phyloP scores from a whole-genome alignment of 2,113 vertebrate species.

The Mirza zaza region DNA sequence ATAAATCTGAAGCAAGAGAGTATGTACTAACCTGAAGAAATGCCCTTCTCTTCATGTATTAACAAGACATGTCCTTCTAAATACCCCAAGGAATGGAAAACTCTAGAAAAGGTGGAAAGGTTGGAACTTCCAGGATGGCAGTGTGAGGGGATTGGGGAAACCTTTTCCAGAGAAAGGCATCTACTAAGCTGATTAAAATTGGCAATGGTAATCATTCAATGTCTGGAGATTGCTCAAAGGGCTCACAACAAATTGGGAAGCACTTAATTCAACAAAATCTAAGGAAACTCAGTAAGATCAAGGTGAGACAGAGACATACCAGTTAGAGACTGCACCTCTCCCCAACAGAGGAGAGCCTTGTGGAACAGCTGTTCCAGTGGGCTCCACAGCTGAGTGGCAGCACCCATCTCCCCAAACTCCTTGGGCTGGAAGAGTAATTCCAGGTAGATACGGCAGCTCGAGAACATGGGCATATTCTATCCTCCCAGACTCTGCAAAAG shows the following conservation, averaged over 20 bases:
- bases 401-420: not conserved
- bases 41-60: not conserved
- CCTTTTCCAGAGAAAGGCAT: not conserved
- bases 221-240: not conserved
- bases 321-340: not conserved
- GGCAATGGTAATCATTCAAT: not conserved
- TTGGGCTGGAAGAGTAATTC: not conserved
- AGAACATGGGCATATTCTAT: not conserved
- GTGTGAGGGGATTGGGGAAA: not conserved
- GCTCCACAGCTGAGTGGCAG: not conserved
- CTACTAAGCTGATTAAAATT: not conserved
- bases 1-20: not conserved
- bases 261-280: not conserved
- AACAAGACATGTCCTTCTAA: not conserved
- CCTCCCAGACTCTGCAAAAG: not conserved
- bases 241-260: not conserved
- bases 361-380: not conserved
- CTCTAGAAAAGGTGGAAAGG: not conserved
- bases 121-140: not conserved
- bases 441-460: not conserved
- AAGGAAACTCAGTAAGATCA: not conserved
- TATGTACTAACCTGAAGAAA: not conserved
- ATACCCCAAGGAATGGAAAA: not conserved
- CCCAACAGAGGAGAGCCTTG: not conserved
- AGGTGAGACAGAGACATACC: not conserved